Base-by-base conservation (phyloP, 1,140 invertebrate species). In the Diachasma alloeum region DNA sequence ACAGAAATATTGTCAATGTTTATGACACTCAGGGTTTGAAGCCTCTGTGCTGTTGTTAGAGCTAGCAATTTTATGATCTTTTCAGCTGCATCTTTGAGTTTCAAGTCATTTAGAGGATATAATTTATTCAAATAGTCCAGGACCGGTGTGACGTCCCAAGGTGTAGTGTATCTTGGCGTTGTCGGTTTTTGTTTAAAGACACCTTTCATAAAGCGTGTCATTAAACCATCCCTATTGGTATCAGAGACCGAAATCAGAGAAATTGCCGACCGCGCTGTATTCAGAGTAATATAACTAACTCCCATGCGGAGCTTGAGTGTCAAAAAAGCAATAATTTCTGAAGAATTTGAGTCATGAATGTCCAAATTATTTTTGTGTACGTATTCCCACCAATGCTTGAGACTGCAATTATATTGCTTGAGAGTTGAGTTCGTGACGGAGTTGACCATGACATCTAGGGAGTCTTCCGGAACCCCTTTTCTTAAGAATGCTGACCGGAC, bases 81-180 rank as follows among this genome's bases (percentile, higher is more conserved):
- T 68, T 81, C 76, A 19, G 75, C 39, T 78, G 59, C 80, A 19
- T 81, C 31, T 19, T 71, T 56, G 13, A 78, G 59, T 6, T 44
- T 36, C 42, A 81, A 17, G 13, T 59, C 70, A 37, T 59, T 72
- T n/a, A 82, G 77, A 42, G 78, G 72, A 44, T 73, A 11, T 19
- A 78, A 75, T 72, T 73, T 37, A 31, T 78, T 71, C 15, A 84
- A 67, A 67, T 76, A 74, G 31, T 81, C 46, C 48, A 85, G 75
- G 10, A 85, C 83, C 24, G 80, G 37, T 53, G 78, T 37, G 4
- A 79, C 77, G 53, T 86, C 79, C 84, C 83, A 87, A 0, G 81
- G 82, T 39, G 15, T 69, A 5, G 13, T 63, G 36, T 37, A 37
- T 37, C 36, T 37, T 37, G 9, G 83, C 42, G 37, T 56, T 11